Conservation (phyloP, 2,888 invertebrate genomes). For the Macrosoma leucophasiata region DNA sequence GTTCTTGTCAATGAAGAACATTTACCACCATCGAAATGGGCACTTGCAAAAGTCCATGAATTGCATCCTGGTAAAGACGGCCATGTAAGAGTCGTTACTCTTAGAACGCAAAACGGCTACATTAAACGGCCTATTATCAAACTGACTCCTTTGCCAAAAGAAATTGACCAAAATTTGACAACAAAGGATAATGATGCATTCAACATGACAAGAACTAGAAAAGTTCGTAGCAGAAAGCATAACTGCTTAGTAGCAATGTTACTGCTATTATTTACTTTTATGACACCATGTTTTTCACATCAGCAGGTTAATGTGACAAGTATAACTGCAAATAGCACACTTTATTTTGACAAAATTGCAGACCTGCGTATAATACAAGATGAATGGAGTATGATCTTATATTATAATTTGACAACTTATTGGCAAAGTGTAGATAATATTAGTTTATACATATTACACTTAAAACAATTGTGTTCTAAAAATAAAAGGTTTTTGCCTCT, state of each 20-base stretch:
- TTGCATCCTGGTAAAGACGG: slow-evolving; percentile 4
- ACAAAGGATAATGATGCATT: too few species aligned
- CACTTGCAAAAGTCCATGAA: slow-evolving; percentile 4
- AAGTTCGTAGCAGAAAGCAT: too few species aligned
- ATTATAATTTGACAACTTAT: slow-evolving; percentile 13
- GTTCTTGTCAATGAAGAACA: not conserved
- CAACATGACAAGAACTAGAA: too few species aligned
- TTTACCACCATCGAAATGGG: slow-evolving; percentile 2
- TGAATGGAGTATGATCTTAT: slow-evolving; percentile 13
- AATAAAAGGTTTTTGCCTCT: not conserved
- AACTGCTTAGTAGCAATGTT: too few species aligned
- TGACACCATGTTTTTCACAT: too few species aligned
- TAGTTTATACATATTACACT: too few species aligned
- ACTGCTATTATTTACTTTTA: too few species aligned
- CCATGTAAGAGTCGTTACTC: not conserved
- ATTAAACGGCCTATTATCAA: not conserved
- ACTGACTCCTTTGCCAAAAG: not conserved
- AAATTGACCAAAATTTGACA: too few species aligned
- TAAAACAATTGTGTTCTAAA: too few species aligned
- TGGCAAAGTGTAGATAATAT: slow-evolving; percentile 5
- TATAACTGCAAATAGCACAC: not conserved
- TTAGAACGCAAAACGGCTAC: not conserved
- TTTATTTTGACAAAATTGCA: slow-evolving; percentile 12
- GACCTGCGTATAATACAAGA: slow-evolving; percentile 13
- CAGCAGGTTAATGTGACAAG: not conserved